Evolutionary conservation across 2,113 vertebrate genomes (phyloP).

Genomic region (Chunga burmeisteri): DNA sequence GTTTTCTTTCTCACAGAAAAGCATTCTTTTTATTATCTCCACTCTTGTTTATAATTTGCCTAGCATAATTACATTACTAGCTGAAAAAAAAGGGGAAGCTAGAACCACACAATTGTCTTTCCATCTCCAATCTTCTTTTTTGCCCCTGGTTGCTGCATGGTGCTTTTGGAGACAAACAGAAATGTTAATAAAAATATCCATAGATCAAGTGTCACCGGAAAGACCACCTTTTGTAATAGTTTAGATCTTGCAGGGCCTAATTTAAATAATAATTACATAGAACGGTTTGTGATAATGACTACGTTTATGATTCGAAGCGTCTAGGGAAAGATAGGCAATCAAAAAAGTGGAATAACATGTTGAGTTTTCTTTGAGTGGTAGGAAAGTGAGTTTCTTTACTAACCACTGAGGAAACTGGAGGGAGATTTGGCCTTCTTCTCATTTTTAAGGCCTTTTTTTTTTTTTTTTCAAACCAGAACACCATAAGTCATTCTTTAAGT

Average conservation of each 20-base stretch:
- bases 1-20: neutral
- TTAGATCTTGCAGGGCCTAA: neutral
- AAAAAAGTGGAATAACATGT: neutral
- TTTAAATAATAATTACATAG: neutral
- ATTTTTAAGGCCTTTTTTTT: neutral
- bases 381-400: neutral
- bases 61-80: neutral
- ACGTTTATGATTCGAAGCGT: neutral
- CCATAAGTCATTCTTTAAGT: neutral
- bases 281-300: neutral
- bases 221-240: neutral
- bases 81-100: neutral
- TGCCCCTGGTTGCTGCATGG: fast-evolving
- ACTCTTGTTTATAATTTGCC: neutral
- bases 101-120: neutral
- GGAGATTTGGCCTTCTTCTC: neutral
- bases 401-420: neutral
- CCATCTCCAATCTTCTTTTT: neutral
- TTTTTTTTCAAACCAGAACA: neutral
- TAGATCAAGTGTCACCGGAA: neutral
- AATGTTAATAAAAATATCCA: neutral
- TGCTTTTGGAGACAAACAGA: neutral
- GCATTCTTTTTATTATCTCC: neutral
- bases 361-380: neutral
- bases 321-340: neutral